Evolutionary conservation across 1,140 invertebrate genomes (phyloP).

Genomic region (Zaprionus ghesquierei): DNA sequence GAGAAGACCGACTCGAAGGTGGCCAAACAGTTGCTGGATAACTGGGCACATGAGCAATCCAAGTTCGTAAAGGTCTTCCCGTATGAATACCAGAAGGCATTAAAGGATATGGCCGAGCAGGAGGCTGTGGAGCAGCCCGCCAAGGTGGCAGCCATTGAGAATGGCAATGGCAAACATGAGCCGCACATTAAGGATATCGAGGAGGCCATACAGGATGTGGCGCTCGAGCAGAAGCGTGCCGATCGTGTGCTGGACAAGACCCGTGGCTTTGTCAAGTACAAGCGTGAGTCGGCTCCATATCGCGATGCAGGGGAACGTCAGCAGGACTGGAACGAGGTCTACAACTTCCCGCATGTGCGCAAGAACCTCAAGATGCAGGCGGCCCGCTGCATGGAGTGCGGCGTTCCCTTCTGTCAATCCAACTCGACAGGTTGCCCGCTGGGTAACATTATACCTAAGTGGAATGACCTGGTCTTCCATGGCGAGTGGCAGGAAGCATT

Average conservation of each 20-base stretch:
- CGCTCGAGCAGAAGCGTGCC: conserved; percentile 89
- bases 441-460: conserved; percentile 99
- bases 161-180: conserved; percentile 83
- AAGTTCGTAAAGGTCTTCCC: conserved; percentile 99
- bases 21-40: conserved; percentile 90
- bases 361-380: conserved; percentile 95
- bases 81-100: conserved; percentile 96
- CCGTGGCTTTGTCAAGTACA: conserved; percentile 98
- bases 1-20: conserved; percentile 94
- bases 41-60: conserved; percentile 91
- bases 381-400: conserved; percentile 99
- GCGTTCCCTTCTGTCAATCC: conserved; percentile 99
- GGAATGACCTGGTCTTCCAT: conserved; percentile 98
- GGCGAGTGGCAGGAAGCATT: conserved; percentile 99
- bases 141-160: conserved; percentile 81
- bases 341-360: conserved; percentile 92
- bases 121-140: conserved; percentile 83
- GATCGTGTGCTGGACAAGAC: conserved; percentile 95
- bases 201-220: conserved; percentile 90
- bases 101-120: conserved; percentile 89
- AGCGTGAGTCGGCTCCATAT: conserved; percentile 93
- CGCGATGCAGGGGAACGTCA: conserved; percentile 91
- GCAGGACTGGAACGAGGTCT: conserved; percentile 99
- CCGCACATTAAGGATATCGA: conserved; percentile 92
- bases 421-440: conserved; percentile 96